A percentile compares a stretch with the other conserved stretches of the same genome.
Conservation (phyloP, 2,113 vertebrate species). For the Holacanthus passer region DNA sequence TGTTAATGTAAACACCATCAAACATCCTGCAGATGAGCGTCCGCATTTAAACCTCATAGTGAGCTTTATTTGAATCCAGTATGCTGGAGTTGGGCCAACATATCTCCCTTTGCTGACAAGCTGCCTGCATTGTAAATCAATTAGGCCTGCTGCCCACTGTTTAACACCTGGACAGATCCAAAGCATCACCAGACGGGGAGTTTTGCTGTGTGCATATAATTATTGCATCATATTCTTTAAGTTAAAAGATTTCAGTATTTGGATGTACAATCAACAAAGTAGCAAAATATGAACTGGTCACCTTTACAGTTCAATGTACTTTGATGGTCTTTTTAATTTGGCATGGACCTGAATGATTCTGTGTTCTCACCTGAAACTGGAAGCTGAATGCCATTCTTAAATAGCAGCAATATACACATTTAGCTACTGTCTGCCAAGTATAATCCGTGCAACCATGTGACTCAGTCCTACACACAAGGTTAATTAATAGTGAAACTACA, state of each 20-base stretch:
- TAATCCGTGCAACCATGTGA: not conserved
- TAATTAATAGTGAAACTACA: not conserved
- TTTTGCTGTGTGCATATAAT: not conserved
- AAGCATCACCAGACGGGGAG: not conserved
- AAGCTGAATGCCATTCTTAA: not conserved
- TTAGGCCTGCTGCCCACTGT: not conserved
- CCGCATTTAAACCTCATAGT: not conserved
- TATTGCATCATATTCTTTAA: not conserved
- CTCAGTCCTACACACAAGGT: not conserved
- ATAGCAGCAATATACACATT: not conserved
- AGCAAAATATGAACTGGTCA: not conserved
- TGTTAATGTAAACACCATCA: conserved; percentile 3
- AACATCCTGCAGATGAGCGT: not conserved
- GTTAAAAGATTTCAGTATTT: not conserved
- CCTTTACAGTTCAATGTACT: not conserved
- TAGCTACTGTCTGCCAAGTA: not conserved
- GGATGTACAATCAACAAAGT: not conserved
- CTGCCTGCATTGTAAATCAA: not conserved
- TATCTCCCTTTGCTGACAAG: not conserved
- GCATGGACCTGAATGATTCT: not conserved
- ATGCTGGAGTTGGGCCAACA: not conserved
- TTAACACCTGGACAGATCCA: not conserved
- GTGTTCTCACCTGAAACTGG: not conserved
- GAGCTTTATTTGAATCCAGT: conserved; percentile 4
- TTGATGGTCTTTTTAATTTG: not conserved